Evolutionary conservation across 1,140 invertebrate genomes (phyloP).

Genomic region (Drosophila malerkotliana): DNA sequence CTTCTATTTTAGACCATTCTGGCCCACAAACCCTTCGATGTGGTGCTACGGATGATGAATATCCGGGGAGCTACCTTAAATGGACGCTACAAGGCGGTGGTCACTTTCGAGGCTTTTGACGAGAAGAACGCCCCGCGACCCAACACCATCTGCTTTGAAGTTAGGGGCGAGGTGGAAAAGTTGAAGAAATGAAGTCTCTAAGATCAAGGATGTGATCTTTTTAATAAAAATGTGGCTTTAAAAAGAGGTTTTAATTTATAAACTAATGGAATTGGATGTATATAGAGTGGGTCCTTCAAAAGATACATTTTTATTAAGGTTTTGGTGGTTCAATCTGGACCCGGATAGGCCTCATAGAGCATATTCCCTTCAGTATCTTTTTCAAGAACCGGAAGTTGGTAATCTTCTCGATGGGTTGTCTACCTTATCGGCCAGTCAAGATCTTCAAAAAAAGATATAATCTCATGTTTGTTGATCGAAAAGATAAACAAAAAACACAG

Average conservation of each 20-base stretch:
- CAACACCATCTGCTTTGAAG: constrained; percentile 50
- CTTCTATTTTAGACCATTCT: constrained; percentile 36
- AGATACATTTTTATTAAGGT: too few relatives aligned
- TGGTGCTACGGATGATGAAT: constrained; percentile 21
- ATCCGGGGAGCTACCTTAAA: constrained; percentile 25
- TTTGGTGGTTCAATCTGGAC: too few relatives aligned
- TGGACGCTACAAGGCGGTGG: constrained; percentile 62
- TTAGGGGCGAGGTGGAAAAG: constrained; percentile 54
- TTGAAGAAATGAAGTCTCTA: constrained; percentile 2
- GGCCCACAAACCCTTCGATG: constrained; percentile 50
- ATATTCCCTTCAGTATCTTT: too few relatives aligned
- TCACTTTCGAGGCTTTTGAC: constrained; percentile 57
- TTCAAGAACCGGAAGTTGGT: too few relatives aligned
- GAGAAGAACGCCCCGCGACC: constrained; percentile 22
- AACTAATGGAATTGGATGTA: too few relatives aligned
- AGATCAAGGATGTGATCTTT: background rate
- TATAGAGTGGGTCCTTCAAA: too few relatives aligned
- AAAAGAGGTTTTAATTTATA: too few relatives aligned
- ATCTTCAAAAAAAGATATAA: background rate
- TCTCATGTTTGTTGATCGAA: background rate
- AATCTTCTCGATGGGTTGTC: too few relatives aligned
- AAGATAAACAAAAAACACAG: background rate
- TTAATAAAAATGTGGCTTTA: too few relatives aligned
- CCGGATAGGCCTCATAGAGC: too few relatives aligned
- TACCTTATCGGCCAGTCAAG: too few relatives aligned